These are phyloP conservation scores for Mycetomoellerius zeteki DNA, from an alignment of 1,140 invertebrate species.

Conservation along the genomic window DNA sequence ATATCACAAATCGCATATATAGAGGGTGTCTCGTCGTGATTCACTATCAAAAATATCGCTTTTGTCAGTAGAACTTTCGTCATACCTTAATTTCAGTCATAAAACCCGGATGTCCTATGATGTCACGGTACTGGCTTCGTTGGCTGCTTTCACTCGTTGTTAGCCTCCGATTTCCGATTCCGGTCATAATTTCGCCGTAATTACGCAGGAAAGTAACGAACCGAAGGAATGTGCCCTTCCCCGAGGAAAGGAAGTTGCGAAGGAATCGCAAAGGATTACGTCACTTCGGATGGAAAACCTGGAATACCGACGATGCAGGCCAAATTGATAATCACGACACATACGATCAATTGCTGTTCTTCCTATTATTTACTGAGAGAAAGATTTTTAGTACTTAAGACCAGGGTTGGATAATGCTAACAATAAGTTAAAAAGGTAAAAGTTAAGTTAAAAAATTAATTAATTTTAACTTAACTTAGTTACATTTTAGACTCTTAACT, in stretches of 20 bases:
- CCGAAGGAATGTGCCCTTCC: neutral
- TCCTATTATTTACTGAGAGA: too few relatives aligned
- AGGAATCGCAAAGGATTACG: neutral
- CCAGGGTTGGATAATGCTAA: too few relatives aligned
- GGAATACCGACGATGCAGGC: neutral
- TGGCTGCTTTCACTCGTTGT: constrained; percentile 72
- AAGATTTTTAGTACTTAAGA: too few relatives aligned
- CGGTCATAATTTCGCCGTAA: constrained; percentile 5
- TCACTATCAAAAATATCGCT: constrained; percentile 55
- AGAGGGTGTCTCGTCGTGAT: too few relatives aligned
- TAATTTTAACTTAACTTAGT: too few relatives aligned
- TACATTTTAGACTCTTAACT: too few relatives aligned
- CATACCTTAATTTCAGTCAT: constrained; percentile 68
- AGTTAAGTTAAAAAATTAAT: too few relatives aligned
- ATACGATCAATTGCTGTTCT: too few relatives aligned
- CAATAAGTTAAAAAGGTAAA: too few relatives aligned
- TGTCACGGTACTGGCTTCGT: constrained; percentile 62
- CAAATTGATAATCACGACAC: too few relatives aligned
- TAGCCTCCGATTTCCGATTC: constrained; percentile 37
- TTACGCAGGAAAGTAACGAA: constrained; percentile 13
- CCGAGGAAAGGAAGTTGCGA: constrained; percentile 21
- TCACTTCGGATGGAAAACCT: neutral
- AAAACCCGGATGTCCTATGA: constrained; percentile 76
- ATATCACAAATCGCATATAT: neutral
- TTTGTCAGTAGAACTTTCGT: constrained; percentile 62